Conservation (phyloP, 2,797 vertebrate genomes). For the Lindbergichthys nudifrons region DNA sequence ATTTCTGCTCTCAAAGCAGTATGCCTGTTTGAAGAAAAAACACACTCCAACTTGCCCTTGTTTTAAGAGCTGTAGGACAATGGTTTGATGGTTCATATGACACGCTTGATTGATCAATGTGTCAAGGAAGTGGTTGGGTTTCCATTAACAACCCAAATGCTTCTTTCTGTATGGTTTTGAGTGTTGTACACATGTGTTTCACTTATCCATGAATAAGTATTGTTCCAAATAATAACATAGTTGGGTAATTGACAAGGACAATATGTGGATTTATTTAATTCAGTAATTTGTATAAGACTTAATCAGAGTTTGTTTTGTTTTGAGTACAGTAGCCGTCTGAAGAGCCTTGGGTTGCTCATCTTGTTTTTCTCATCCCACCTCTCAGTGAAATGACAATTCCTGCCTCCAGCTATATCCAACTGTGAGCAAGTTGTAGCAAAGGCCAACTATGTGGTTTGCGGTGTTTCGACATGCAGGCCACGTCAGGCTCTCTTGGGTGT, state of each 20-base stretch:
- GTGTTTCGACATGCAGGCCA: constrained; percentile 80
- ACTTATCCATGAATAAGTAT: neutral
- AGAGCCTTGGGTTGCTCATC: constrained; percentile 15
- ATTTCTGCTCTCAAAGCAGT: constrained; percentile 8
- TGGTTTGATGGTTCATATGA: constrained; percentile 10
- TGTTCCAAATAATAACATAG: neutral
- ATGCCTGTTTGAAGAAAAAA: neutral
- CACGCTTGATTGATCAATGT: constrained; percentile 28
- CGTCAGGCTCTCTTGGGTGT: constrained; percentile 67
- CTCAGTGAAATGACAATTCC: constrained; percentile 57
- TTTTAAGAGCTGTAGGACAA: constrained; percentile 20
- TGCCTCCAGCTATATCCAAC: constrained; percentile 66
- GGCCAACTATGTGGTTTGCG: constrained; percentile 78
- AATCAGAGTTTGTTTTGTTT: constrained; percentile 33
- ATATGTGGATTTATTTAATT: constrained; percentile 1
- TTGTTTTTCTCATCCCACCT: constrained; percentile 49
- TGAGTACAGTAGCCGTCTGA: constrained; percentile 22
- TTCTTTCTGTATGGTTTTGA: neutral
- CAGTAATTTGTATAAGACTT: neutral
- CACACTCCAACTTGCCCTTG: neutral
- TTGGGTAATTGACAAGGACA: neutral
- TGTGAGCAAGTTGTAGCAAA: constrained; percentile 78
- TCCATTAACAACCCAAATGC: constrained; percentile 9
- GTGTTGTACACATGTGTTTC: neutral
- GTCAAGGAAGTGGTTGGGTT: constrained; percentile 11